A percentile compares a stretch with the other conserved stretches of the same genome.
phyloP scores from a whole-genome alignment of 1,140 invertebrate genomes.

The Drosophila repleta region DNA sequence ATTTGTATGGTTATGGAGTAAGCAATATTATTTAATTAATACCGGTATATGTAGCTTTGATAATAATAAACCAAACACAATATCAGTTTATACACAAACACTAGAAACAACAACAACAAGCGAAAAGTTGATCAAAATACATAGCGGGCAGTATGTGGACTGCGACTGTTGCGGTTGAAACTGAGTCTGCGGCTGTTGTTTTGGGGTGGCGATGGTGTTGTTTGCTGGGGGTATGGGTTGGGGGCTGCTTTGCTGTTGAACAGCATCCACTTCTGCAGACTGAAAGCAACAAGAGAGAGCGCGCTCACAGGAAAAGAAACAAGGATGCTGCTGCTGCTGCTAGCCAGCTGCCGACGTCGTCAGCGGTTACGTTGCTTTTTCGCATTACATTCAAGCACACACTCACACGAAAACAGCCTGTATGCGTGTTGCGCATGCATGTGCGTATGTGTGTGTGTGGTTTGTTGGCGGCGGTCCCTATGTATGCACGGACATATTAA shows the following conservation, averaged over 20 bases:
- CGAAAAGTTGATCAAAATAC: constrained; percentile 56
- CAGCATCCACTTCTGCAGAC: constrained; percentile 70
- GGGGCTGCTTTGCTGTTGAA: constrained; percentile 45
- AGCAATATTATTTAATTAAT: constrained; percentile 19
- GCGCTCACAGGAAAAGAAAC: constrained; percentile 65
- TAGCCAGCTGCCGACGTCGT: constrained; percentile 50
- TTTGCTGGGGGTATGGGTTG: constrained; percentile 23
- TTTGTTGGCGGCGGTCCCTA: constrained; percentile 64
- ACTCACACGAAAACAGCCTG: constrained; percentile 7
- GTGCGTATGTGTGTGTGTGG: too few relatives aligned
- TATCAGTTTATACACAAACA: constrained; percentile 38
- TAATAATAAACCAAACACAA: constrained; percentile 40
- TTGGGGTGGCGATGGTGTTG: neutral
- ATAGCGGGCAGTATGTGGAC: constrained; percentile 33
- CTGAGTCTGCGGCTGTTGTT: constrained; percentile 19
- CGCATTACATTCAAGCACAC: constrained; percentile 30
- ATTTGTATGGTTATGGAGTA: constrained; percentile 1
- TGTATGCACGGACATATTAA: constrained; percentile 39
- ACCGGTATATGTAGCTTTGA: constrained; percentile 20
- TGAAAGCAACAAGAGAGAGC: constrained; percentile 45
- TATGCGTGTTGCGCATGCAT: constrained; percentile 3
- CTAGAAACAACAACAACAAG: constrained; percentile 42
- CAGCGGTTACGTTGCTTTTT: constrained; percentile 74
- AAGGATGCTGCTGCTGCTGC: constrained; percentile 62
- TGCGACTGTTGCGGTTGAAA: constrained; percentile 26